Evolutionary conservation across 2,888 invertebrate genomes (phyloP).

Genomic region (Pachycephus smyrnensis): DNA sequence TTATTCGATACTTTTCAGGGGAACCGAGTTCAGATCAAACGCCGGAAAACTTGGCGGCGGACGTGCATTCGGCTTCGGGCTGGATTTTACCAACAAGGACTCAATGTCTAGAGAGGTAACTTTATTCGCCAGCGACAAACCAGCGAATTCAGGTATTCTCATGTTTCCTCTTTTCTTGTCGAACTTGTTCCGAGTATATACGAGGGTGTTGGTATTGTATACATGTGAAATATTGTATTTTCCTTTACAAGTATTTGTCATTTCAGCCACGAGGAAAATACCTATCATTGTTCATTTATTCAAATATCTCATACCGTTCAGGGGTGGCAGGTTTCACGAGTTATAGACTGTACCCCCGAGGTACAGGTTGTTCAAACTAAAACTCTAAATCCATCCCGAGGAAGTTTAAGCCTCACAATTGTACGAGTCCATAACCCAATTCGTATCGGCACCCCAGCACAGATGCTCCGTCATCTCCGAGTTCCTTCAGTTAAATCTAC

Average conservation of each 20-base stretch:
- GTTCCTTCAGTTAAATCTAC: background rate
- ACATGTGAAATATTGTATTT: background rate
- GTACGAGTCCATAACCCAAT: background rate
- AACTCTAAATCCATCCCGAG: background rate
- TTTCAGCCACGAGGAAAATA: background rate
- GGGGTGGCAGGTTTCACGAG: background rate
- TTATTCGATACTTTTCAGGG: slow-evolving; percentile 34
- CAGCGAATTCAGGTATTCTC: background rate
- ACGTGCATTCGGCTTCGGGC: slow-evolving; percentile 11
- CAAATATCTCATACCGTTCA: background rate
- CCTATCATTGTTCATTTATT: background rate
- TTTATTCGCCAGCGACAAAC: background rate
- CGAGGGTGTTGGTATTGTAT: background rate
- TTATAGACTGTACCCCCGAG: background rate
- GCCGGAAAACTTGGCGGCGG: slow-evolving; percentile 10
- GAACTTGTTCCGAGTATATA: background rate
- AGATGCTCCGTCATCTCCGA: background rate
- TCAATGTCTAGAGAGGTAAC: background rate
- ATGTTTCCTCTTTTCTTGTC: background rate
- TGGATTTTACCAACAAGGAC: background rate
- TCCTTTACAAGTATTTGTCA: background rate
- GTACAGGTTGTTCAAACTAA: background rate
- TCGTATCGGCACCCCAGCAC: background rate
- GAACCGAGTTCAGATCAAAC: slow-evolving; percentile 28
- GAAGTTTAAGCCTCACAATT: background rate